These are phyloP conservation scores for Eidolon dupreanum DNA, from an alignment of 2,797 vertebrate species.

Conservation along the genomic window DNA sequence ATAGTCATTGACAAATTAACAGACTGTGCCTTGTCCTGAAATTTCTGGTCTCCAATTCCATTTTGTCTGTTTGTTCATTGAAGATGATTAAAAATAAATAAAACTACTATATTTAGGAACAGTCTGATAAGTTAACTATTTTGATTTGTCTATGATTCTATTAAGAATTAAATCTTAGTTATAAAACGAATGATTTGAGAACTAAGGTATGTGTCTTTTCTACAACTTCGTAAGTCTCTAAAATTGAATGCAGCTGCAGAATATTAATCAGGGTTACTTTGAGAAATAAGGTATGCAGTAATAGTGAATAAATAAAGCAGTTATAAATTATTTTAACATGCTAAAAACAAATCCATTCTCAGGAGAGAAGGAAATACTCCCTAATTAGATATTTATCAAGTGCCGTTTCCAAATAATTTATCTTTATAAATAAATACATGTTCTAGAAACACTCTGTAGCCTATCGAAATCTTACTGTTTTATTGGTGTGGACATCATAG, in stretches of 20 bases:
- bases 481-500: not conserved
- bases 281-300: not conserved
- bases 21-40: not conserved
- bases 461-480: not conserved
- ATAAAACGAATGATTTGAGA: not conserved
- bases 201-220: not conserved
- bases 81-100: not conserved
- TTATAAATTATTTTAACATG: not conserved
- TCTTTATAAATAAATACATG: not conserved
- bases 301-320: not conserved
- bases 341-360: not conserved
- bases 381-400: conserved; percentile 28
- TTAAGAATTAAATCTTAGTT: conserved; percentile 10
- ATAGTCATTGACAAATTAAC: not conserved
- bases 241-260: not conserved
- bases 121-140: not conserved
- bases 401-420: not conserved
- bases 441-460: not conserved
- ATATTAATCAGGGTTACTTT: not conserved
- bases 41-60: conserved; percentile 1
- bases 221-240: not conserved
- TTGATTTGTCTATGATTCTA: not conserved
- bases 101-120: not conserved
- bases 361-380: not conserved
- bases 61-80: not conserved